Percentiles rank a stretch among this genome's conserved stretches.
These are phyloP conservation scores for Athene cunicularia DNA, from an alignment of 2,113 vertebrate species.

Conservation along the genomic window DNA sequence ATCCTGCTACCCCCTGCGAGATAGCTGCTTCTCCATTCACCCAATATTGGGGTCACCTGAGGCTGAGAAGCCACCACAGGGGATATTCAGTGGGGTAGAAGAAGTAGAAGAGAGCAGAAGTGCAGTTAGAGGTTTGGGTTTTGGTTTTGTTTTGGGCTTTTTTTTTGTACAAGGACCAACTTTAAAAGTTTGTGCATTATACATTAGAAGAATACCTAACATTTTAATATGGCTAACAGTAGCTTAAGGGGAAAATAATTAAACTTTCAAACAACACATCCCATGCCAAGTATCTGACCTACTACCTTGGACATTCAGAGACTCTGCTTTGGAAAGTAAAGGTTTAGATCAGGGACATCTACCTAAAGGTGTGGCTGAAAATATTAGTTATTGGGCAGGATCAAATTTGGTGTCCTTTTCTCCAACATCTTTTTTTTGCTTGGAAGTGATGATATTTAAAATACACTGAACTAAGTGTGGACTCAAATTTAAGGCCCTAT, in stretches of 20 bases:
- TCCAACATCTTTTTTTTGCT: not conserved
- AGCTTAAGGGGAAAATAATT: not conserved
- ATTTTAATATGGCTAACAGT: not conserved
- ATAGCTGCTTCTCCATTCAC: not conserved
- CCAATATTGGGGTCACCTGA: not conserved
- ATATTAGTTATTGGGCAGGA: not conserved
- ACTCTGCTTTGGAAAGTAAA: not conserved
- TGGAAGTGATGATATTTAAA: not conserved
- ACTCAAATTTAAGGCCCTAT: not conserved
- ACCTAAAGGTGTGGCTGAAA: not conserved
- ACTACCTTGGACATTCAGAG: not conserved
- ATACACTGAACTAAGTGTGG: not conserved
- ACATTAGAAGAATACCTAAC: not conserved
- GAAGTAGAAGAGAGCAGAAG: not conserved
- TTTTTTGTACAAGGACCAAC: not conserved
- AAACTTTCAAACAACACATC: not conserved
- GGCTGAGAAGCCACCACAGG: not conserved
- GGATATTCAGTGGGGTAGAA: not conserved
- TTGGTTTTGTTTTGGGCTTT: no score
- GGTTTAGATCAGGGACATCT: not conserved
- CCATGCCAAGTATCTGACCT: not conserved
- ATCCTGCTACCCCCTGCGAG: not conserved
- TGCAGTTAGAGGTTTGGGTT: not conserved
- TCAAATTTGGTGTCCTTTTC: not conserved
- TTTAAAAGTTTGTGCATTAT: not conserved